Evolutionary conservation across 2,888 invertebrate genomes (phyloP), one percentile per base, ranked within the genome.

Genomic region (Isoperla grammatica): DNA sequence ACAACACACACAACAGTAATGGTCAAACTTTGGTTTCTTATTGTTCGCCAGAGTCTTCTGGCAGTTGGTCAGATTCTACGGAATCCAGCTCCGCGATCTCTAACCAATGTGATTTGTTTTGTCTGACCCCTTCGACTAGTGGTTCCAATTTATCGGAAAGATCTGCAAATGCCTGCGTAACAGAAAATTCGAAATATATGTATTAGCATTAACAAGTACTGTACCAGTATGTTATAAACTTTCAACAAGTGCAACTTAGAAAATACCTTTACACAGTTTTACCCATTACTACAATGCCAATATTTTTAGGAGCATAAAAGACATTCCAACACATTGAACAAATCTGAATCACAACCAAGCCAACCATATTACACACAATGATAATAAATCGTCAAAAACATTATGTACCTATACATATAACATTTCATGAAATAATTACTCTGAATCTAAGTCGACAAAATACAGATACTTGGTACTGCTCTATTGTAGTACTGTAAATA

Each of bases 81-180:
- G 53, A 53, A 39, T 53, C 53, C 53, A 53, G 53, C 53, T 53
- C 76, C 1, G 91, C 85, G 65, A 92, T 77, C 61, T 87, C 84
- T 68, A 91, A 79, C 95, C 95, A 95, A 70, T 92, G 88, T 39
- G 81, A 79, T 60, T 90, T 84, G 74, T 95, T 95, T 68, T 83
- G 80, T 64, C 84, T 81, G 15, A 94, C 92, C 40, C 95, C 89
- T 43, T 89, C 87, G 8, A 90, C 83, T 73, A 95, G 78, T 4
- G 91, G 90, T 68, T 85, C 83, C 61, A 95, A 75, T 65, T 87
- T 84, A 29, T 86, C 82, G n/a, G 86, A 92, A 62, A 95, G 77
- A 48, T 83, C 79, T 56, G 90, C 87, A 74, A 95, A 93, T 67
- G 92, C 87, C 94, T 95, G 75, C 45, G 67, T 66, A 42, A 55